Conservation (phyloP, 1,140 invertebrate species). For the Bombus balteatus region DNA sequence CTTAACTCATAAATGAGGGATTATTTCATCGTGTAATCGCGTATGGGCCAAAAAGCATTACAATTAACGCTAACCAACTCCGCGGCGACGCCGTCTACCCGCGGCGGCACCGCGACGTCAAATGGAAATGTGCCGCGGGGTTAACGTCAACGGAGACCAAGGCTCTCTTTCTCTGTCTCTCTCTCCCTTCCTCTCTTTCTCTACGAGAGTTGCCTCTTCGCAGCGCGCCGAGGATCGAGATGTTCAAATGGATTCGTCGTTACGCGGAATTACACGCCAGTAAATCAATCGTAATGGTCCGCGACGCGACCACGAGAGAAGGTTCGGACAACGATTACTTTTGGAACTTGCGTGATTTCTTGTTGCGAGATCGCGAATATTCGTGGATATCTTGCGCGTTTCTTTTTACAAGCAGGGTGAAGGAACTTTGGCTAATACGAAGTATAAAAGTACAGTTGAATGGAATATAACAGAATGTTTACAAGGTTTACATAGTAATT, state of each 20-base stretch:
- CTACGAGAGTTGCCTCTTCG: not conserved
- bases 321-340: not conserved
- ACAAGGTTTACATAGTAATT: no score
- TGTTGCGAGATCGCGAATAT: not conserved
- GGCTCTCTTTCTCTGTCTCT: not conserved
- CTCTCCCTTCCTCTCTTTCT: not conserved
- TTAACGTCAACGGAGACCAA: constrained; percentile 40
- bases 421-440: no score
- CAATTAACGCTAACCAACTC: constrained; percentile 81
- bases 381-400: not conserved
- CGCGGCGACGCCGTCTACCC: constrained; percentile 64
- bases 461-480: no score
- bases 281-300: constrained; percentile 2
- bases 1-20: constrained; percentile 82
- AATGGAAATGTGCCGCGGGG: constrained; percentile 64
- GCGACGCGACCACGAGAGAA: not conserved
- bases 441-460: no score
- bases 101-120: constrained; percentile 61
- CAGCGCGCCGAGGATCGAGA: not conserved
- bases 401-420: no score
- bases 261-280: constrained; percentile 12
- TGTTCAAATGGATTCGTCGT: constrained; percentile 21
- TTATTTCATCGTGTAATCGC: constrained; percentile 82
- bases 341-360: not conserved
- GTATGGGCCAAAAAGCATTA: constrained; percentile 81